Evolutionary conservation across 35 echinoderm and acorn worm species (phyloP).

Genomic region (Apostichopus parvimensis): DNA sequence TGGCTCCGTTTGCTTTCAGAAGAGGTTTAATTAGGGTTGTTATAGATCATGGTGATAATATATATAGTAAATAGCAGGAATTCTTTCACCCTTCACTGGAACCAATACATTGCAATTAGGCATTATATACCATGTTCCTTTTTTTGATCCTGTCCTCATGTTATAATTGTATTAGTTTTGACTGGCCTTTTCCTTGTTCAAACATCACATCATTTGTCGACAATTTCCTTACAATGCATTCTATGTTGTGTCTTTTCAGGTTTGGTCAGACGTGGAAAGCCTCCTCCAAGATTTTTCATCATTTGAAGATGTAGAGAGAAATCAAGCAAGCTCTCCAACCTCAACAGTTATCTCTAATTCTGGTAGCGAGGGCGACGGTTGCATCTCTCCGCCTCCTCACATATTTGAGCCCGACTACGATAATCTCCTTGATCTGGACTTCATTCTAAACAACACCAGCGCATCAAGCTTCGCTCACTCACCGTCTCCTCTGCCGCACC

Average conservation of each 20-base stretch:
- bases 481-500: not conserved
- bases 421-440: constrained; percentile 88
- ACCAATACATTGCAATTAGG: no score
- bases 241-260: constrained; percentile 53
- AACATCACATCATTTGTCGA: not conserved
- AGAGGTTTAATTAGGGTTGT: no score
- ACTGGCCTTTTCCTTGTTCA: not conserved
- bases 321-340: constrained; percentile 65
- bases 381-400: constrained; percentile 65
- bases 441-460: constrained; percentile 93
- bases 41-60: no score
- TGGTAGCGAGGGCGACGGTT: constrained; percentile 75
- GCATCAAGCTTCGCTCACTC: not conserved
- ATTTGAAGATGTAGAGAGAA: constrained; percentile 45
- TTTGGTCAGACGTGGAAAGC: constrained; percentile 88
- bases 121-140: no score
- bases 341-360: constrained; percentile 61
- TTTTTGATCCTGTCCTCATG: no score
- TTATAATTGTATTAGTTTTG: no score
- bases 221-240: not conserved
- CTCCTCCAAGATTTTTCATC: constrained; percentile 65
- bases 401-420: constrained; percentile 65
- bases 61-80: no score
- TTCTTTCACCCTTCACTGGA: no score
- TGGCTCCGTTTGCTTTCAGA: no score